Evolutionary conservation across 2,888 invertebrate species (phyloP).

Genomic region (Vandiemenella viatica): DNA sequence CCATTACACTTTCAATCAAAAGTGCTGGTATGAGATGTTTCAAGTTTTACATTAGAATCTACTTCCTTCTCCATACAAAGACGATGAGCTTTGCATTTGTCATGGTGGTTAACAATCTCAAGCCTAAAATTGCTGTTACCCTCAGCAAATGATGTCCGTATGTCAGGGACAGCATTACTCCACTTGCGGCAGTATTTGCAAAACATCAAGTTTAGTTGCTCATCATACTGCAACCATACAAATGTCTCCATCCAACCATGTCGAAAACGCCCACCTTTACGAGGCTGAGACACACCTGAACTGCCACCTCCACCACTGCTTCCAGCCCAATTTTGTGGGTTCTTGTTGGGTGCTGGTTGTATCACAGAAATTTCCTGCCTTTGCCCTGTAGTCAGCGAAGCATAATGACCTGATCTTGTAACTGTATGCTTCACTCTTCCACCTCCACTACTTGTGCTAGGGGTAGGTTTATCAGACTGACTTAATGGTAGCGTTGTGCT

Average conservation of each 20-base stretch:
- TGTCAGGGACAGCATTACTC: slow-evolving; percentile 51
- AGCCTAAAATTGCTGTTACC: slow-evolving; percentile 61
- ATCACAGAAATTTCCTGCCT: slow-evolving; percentile 28
- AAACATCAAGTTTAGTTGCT: slow-evolving; percentile 50
- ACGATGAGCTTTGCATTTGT: slow-evolving; percentile 61
- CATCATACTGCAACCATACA: slow-evolving; percentile 59
- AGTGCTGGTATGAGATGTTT: background rate
- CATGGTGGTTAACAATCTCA: slow-evolving; percentile 65
- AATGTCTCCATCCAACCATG: slow-evolving; percentile 51
- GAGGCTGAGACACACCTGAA: slow-evolving; percentile 21
- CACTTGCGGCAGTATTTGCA: slow-evolving; percentile 60
- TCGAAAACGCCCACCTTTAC: slow-evolving; percentile 51
- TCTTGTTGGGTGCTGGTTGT: slow-evolving; percentile 20
- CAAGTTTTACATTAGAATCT: slow-evolving; percentile 19
- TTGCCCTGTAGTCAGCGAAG: slow-evolving; percentile 5
- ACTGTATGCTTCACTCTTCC: slow-evolving; percentile 14
- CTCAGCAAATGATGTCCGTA: slow-evolving; percentile 63
- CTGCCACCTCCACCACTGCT: slow-evolving; percentile 3
- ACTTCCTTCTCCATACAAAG: slow-evolving; percentile 41
- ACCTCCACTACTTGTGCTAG: background rate
- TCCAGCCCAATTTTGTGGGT: background rate
- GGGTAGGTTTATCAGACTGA: too few relatives aligned
- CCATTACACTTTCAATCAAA: background rate
- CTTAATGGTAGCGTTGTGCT: background rate
- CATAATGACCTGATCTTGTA: slow-evolving; percentile 16